A percentile compares a stretch with the other conserved stretches of the same genome.
Conservation (phyloP, 53 echinoderm and acorn worm genomes). For the Holothuria scabra region DNA sequence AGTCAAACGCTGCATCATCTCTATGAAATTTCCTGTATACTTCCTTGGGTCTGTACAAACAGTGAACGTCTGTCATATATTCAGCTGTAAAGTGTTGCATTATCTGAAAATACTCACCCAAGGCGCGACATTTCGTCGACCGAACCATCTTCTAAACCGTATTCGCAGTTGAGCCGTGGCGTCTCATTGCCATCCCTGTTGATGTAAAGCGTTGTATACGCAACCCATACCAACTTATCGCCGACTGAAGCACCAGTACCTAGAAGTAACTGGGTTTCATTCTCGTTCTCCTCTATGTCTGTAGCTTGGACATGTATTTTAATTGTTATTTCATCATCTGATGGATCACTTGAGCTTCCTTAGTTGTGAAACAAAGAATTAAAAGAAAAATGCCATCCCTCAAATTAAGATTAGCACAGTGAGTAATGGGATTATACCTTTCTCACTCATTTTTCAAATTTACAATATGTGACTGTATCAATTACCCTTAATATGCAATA, state of each 20-base stretch:
- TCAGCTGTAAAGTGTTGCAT: neutral
- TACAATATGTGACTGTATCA: too few species aligned
- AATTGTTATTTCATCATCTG: constrained; percentile 52
- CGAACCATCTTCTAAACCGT: neutral
- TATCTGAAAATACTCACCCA: neutral
- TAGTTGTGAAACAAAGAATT: neutral
- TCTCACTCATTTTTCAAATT: too few species aligned
- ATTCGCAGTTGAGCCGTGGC: constrained; percentile 34
- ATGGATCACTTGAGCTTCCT: constrained; percentile 12
- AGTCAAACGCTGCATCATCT: too few species aligned
- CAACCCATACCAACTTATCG: constrained; percentile 56
- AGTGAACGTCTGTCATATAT: neutral
- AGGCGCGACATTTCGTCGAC: neutral
- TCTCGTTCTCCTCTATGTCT: constrained; percentile 45
- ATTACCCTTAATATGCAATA: too few species aligned
- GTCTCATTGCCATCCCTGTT: constrained; percentile 55
- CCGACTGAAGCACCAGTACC: constrained; percentile 44
- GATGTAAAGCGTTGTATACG: constrained; percentile 41
- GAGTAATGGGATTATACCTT: too few species aligned
- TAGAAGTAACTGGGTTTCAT: constrained; percentile 38
- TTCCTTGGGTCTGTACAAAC: neutral
- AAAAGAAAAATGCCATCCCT: too few species aligned
- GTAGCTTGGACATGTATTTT: constrained; percentile 61
- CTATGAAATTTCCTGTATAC: too few species aligned
- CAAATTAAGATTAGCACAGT: too few species aligned